Conservation (phyloP, 2,888 invertebrate genomes). For the Trachelus iudaicus region DNA sequence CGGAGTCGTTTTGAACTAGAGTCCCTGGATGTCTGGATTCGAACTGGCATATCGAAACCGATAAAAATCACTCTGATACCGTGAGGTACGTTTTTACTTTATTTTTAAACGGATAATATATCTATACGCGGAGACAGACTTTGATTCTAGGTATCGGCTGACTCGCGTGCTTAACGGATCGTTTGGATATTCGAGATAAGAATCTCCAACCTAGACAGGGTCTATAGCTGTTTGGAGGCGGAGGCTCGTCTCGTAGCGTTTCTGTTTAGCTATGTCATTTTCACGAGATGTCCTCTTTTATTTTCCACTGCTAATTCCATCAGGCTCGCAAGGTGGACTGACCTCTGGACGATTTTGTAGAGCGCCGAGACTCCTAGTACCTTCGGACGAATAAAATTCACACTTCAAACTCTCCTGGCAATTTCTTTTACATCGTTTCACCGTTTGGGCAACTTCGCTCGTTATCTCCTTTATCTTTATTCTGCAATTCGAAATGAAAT, state of each 20-base stretch:
- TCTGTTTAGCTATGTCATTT: slow-evolving; percentile 2
- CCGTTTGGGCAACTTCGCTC: background rate
- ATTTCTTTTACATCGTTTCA: background rate
- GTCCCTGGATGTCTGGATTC: background rate
- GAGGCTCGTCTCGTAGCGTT: background rate
- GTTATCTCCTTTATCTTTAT: background rate
- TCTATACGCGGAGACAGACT: background rate
- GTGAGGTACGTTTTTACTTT: background rate
- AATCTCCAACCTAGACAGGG: background rate
- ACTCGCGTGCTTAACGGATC: background rate
- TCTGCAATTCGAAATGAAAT: background rate
- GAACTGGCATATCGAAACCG: background rate
- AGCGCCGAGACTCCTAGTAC: background rate
- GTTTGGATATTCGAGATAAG: background rate
- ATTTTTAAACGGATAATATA: background rate
- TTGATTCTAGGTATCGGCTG: background rate
- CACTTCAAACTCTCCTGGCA: background rate
- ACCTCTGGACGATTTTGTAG: background rate
- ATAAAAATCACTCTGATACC: background rate
- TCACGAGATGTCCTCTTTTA: background rate
- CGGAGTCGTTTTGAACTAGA: background rate
- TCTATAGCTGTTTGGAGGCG: background rate
- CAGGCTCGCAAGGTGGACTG: slow-evolving; percentile 3
- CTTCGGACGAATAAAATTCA: background rate
- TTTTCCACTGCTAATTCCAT: slow-evolving; percentile 5